Evolutionary conservation across 2,797 vertebrate genomes (phyloP), one percentile per base, ranked within the genome.

Genomic region (Syngnathus acus): DNA sequence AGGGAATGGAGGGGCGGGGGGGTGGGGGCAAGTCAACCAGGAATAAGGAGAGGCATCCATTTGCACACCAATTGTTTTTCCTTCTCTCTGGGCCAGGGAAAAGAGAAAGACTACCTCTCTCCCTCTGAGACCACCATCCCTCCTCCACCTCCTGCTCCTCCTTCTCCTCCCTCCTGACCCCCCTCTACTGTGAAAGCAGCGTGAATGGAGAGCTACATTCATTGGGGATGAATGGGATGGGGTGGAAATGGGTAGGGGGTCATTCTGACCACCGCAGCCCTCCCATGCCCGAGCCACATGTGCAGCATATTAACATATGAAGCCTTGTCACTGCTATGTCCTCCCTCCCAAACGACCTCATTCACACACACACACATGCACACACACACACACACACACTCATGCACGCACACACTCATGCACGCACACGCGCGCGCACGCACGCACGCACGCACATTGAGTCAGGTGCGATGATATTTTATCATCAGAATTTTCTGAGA

Each of bases 41-140:
- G 81, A 88, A 86, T 85, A 86, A 82, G 85, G 78, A 88, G 83
- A 85, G 72, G 77, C 75, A 86, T 73, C 86, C 87, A 91, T 92
- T 91, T 91, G 89, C 89, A 91, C 89, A 89, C 87, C 88, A 90
- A 90, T 91, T 91, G 89, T 91, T 89, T 90, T 89, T 90, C 82
- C 84, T 82, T 85, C 78, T 89, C 79, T 81, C 78, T 75, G 78
- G 76, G 84, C 82, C 82, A 82, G 77, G 68, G 64, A 83, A 81
- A 82, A 82, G 76, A 88, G 85, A 88, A 88, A 88, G 83, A 89
- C 84, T 82, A 85, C 86, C 84, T 88, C 84, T 90, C 79, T 84
- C 85, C 84, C 82, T 82, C 85, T 78, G 84, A 85, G 83, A 78
- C 83, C 76, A 66, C 72, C 67, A 54, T 79, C 72, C 81, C 78